Evolutionary conservation across 2,113 vertebrate species (phyloP), one percentile per base, ranked within the genome.

Genomic region (Crocuta crocuta): DNA sequence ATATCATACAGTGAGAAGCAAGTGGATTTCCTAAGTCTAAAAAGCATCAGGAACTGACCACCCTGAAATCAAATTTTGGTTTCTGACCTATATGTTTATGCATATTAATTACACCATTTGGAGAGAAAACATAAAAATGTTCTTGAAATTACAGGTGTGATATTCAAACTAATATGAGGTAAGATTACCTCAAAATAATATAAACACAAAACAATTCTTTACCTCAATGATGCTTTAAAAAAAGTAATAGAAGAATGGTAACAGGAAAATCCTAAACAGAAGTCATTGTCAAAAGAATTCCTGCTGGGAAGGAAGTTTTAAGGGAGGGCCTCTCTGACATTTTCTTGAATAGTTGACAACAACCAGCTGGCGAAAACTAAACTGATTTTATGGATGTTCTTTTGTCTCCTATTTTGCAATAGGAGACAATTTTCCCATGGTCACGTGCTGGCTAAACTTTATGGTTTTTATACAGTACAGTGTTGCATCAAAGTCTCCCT

Each of bases 271-370:
- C 79, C 97, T 90, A 96, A 98, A 94, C 95, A 97, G 83, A 97
- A 98, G 95, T 94, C 95, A 98, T 96, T 98, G 97, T 95, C 92
- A 91, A 89, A 88, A 98, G 97, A 97, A 98, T 97, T 98, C 98
- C 98, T 98, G 97, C 97, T 74, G 79, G 98, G 98, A 98, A 99
- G 99, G 98, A 98, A 99, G 97, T 97, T 96, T 96, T 78, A 61
- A 82, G 89, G 96, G 89, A 96, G 93, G 96, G 95, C 31, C 91
- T 97, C 95, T 96, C 74, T 95, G 89, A 89, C 89, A 97, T 97
- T 96, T 97, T 98, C 96, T 98, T 86, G 58, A 98, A 9, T 70
- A 98, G 96, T 1, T 13, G 0, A 98, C 23, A 97, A 96, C 35
- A 96, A 96, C 97, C 28, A 55, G 73, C 61, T 95, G 80, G 92